A percentile compares a stretch with the other conserved stretches of the same genome.
Conservation (phyloP, 2,797 vertebrate species). For the Hippocampus kuda region DNA sequence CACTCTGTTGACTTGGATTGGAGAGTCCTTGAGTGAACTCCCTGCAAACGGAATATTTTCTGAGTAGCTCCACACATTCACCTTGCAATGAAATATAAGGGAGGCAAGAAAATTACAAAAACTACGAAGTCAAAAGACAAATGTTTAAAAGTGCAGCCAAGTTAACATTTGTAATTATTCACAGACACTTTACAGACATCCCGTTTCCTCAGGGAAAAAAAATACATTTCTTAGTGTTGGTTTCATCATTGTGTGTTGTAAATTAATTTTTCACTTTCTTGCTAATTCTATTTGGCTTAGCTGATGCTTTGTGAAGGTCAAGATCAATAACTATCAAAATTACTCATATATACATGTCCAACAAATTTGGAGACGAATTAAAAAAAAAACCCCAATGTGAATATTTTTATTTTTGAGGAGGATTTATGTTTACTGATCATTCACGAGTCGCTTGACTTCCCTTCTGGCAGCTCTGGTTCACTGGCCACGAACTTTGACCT, state of each 20-base stretch:
- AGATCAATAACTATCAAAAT: not conserved
- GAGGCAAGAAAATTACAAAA: too few relatives aligned
- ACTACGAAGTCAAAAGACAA: not conserved
- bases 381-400: not conserved
- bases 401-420: too few relatives aligned
- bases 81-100: not conserved
- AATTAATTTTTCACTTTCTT: not conserved
- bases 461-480: too few relatives aligned
- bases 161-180: not conserved
- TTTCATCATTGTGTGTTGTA: not conserved
- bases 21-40: slow-evolving; percentile 3
- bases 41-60: not conserved
- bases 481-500: not conserved
- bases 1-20: slow-evolving; percentile 9
- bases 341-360: not conserved
- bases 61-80: not conserved
- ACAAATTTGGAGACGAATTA: not conserved
- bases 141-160: not conserved
- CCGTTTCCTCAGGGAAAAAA: not conserved
- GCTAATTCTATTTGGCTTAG: not conserved
- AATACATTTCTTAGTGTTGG: not conserved
- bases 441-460: too few relatives aligned
- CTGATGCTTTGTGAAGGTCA: not conserved
- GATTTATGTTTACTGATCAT: too few relatives aligned
- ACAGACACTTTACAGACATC: too few relatives aligned